Percentiles rank a stretch among this genome's conserved stretches.
phyloP scores from a whole-genome alignment of 92 coral and sea anemone genomes.

The Plumapathes pennacea region DNA sequence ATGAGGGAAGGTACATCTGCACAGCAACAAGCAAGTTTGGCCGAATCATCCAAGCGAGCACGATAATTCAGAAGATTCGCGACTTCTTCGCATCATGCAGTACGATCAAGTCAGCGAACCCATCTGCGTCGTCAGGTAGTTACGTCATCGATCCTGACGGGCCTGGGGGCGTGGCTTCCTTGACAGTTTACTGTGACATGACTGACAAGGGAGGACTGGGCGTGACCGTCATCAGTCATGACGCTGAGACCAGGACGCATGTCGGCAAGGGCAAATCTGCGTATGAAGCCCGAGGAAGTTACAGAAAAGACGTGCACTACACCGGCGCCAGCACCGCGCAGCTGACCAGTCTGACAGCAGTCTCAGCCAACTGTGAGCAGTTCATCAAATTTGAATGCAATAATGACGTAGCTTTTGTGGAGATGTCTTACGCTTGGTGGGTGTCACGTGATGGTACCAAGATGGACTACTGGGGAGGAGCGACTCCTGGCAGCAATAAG shows the following conservation, averaged over 20 bases:
- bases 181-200: constrained; percentile 58
- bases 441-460: constrained; percentile 65
- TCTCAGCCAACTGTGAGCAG: constrained; percentile 61
- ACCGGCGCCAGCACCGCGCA: constrained; percentile 52
- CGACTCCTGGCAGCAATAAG: constrained; percentile 37
- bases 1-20: constrained; percentile 43
- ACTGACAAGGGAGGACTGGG: constrained; percentile 55
- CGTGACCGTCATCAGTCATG: constrained; percentile 44
- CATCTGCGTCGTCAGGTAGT: neutral
- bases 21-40: constrained; percentile 32
- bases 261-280: constrained; percentile 5
- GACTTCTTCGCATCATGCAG: constrained; percentile 10
- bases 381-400: constrained; percentile 58
- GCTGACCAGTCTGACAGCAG: constrained; percentile 47
- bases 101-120: constrained; percentile 2
- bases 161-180: constrained; percentile 16
- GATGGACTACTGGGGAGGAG: constrained; percentile 80
- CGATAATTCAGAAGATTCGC: constrained; percentile 3
- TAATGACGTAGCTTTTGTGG: constrained; percentile 4
- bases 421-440: constrained; percentile 34
- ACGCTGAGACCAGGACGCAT: constrained; percentile 37
- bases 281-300: constrained; percentile 8
- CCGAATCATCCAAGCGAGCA: constrained; percentile 22
- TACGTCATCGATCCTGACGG: constrained; percentile 36
- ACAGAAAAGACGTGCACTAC: constrained; percentile 40